These are phyloP conservation scores for Dermatophagoides farinae DNA, from an alignment of 1,140 invertebrate species.

Conservation along the genomic window DNA sequence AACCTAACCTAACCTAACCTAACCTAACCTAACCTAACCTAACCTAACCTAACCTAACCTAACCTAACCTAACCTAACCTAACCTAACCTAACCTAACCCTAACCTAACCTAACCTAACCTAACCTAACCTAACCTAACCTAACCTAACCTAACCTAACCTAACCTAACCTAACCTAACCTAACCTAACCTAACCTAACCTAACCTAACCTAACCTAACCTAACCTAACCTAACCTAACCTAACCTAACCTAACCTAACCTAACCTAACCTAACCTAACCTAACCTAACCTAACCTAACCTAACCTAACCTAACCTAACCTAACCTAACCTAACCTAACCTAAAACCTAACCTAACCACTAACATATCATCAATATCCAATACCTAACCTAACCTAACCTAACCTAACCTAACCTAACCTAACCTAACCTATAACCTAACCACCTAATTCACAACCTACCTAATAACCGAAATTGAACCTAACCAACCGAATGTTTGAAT, in stretches of 20 bases:
- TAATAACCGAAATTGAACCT: too few species aligned
- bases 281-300: constrained; percentile 17
- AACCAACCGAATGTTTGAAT: too few species aligned
- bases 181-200: constrained; percentile 19
- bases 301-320: constrained; percentile 19
- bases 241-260: constrained; percentile 14
- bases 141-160: constrained; percentile 19
- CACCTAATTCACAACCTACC: too few species aligned
- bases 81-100: too few species aligned
- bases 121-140: constrained; percentile 21
- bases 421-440: constrained; percentile 14
- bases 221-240: constrained; percentile 16
- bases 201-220: constrained; percentile 18
- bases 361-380: constrained; percentile 19
- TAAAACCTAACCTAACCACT: constrained; percentile 17
- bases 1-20: constrained; percentile 15
- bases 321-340: constrained; percentile 21
- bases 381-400: constrained; percentile 22
- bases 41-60: constrained; percentile 20
- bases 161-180: constrained; percentile 21
- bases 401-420: constrained; percentile 21
- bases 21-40: constrained; percentile 16
- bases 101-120: constrained; percentile 20
- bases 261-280: constrained; percentile 6
- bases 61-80: too few species aligned